phyloP scores from a whole-genome alignment of 1,140 invertebrate species.

The Araneus ventricosus region DNA sequence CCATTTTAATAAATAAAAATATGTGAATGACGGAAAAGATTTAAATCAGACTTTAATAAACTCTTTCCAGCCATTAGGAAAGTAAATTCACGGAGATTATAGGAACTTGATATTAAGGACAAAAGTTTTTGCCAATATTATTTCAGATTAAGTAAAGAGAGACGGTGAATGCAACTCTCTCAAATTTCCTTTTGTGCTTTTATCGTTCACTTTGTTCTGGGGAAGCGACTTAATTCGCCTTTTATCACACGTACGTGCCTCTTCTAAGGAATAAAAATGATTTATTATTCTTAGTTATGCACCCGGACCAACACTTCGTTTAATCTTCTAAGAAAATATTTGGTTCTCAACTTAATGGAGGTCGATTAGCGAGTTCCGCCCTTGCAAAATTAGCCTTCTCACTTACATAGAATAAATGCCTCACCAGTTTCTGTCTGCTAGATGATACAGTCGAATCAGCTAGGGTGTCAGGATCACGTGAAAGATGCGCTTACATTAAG shows the following conservation, averaged over 20 bases:
- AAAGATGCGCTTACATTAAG: neutral
- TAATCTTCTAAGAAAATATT: conserved; percentile 64
- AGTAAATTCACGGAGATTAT: neutral
- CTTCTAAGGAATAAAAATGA: conserved; percentile 46
- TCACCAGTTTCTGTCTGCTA: neutral
- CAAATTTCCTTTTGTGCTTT: neutral
- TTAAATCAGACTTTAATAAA: too few species aligned
- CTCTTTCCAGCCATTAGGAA: too few species aligned
- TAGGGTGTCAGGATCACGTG: conserved; percentile 10
- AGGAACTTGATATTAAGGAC: neutral
- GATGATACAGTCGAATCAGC: conserved; percentile 14
- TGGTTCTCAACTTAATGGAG: conserved; percentile 54
- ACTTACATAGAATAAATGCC: conserved; percentile 21
- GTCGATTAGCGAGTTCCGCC: conserved; percentile 12
- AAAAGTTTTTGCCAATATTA: neutral
- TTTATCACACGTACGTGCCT: conserved; percentile 32
- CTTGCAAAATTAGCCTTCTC: conserved; percentile 27
- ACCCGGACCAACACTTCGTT: neutral
- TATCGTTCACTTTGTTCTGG: neutral
- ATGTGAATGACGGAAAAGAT: too few species aligned
- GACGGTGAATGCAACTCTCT: neutral
- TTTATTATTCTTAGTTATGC: conserved; percentile 42
- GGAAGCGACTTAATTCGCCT: conserved; percentile 12
- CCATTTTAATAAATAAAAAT: too few species aligned
- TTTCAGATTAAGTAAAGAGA: neutral